Base-by-base conservation (phyloP, 2,888 invertebrate species). In the Galeruca laticollis region DNA sequence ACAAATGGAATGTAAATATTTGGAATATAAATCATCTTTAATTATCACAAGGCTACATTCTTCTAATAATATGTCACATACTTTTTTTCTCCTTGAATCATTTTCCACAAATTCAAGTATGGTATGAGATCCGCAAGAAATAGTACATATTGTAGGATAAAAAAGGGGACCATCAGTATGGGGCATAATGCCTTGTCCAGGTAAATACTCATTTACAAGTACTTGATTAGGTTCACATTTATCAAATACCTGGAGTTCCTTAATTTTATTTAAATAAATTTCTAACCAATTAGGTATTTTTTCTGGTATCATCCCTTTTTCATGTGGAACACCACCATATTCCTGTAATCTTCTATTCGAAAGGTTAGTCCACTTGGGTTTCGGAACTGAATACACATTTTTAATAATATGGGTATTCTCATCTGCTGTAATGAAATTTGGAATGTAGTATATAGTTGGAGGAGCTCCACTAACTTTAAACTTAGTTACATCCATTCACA, bases 131-230 rank as follows among this genome's bases (percentile, higher is more conserved):
- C 97, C 97, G 77, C 97, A 91, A 59, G 93, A 95, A 69, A 99
- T 92, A 0, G 99, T 99, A 18, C 96, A 93, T 66, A 99, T 94
- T 13, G 93, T 93, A 0, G 98, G 98, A 84, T 92, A 92, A 84
- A 98, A 99, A 15, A 99, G 86, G 0, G 96, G 94, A 0, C 99
- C 99, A 87, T 99, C 99, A 26, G 94, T 91, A 87, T 99, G 99
- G 1, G 98, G 94, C 94, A 99, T 94, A 72, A 99, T 98, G 13
- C 99, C 99, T 86, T 99, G 97, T 0, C 96, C 95, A 0, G 97
- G 88, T 72, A 90, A 84, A 86, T 99, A 99, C 85, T 99, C 98
- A 87, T 99, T 99, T 0, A 99, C 91, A 40, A 99, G 87, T 1
- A 98, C 93, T 87, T 99, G 99, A 85, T 99, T 99, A 0, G 98